These are phyloP conservation scores for Tragelaphus strepsiceros DNA, from an alignment of 2,113 vertebrate genomes.

Conservation along the genomic window DNA sequence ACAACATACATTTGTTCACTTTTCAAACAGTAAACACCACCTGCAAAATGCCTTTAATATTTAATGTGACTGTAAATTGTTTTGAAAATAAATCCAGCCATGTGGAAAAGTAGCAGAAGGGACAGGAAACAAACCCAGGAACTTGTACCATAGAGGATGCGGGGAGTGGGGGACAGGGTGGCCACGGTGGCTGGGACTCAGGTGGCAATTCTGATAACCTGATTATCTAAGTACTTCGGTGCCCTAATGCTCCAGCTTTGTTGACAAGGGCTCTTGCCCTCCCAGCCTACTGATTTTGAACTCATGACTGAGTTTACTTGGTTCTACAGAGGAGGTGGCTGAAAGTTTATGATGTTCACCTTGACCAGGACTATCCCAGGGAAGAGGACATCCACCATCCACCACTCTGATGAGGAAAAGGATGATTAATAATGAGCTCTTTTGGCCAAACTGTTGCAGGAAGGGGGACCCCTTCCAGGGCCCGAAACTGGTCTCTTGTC, in stretches of 20 bases:
- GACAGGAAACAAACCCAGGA: not conserved
- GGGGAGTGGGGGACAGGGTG: not conserved
- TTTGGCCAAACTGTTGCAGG: not conserved
- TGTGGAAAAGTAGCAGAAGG: slow-evolving; percentile 30
- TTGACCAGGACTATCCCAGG: not conserved
- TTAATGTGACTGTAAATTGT: slow-evolving; percentile 60
- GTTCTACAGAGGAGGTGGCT: not conserved
- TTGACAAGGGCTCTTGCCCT: rapidly evolving
- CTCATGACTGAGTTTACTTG: not conserved
- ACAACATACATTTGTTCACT: slow-evolving; percentile 51
- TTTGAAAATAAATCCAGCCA: slow-evolving; percentile 61
- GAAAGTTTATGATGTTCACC: no score
- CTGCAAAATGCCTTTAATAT: slow-evolving; percentile 65
- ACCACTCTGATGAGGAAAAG: not conserved
- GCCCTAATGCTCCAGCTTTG: not conserved
- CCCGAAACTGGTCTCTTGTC: not conserved
- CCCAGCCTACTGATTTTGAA: not conserved
- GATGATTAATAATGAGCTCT: not conserved
- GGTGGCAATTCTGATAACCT: not conserved
- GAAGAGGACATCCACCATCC: rapidly evolving
- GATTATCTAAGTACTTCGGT: not conserved
- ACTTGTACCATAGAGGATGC: rapidly evolving
- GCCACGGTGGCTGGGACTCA: not conserved
- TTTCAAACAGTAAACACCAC: slow-evolving; percentile 65
- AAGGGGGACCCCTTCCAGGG: not conserved